Base-by-base conservation (phyloP, 2,888 invertebrate species). In the Dione juno region DNA sequence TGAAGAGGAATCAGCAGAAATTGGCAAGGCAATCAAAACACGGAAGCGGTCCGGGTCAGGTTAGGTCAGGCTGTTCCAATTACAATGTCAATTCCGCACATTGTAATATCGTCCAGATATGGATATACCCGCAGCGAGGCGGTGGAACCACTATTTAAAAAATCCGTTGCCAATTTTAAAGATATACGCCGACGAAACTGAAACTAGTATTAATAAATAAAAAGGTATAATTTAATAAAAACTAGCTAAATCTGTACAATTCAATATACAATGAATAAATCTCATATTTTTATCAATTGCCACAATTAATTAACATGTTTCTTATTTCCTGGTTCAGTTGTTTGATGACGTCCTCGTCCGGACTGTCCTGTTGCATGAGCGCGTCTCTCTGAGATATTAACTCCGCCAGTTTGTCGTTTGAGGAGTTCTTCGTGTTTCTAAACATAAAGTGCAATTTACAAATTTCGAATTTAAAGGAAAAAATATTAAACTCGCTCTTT, bases 281-380 rank as follows among this genome's bases (percentile, higher is more conserved):
- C 19, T 11, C 1, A 21, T 50, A 14, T 11, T 41, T 19, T 11
- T 13, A 67, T 88, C 84, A 92, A 59, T 87, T 86, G 8, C 86
- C 88, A 74, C 85, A 90, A 73, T 88, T 92, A 37, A 94, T 88
- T 35, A 94, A 80, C 78, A 94, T 82, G 64, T 83, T 88, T 72
- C 92, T 83, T 74, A 94, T 94, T 77, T 94, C 94, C 14, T 88
- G 85, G 77, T 94, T 94, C 54, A 94, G 85, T 74, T 90, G 93
- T 52, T 88, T 85, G 48, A 94, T 84, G 1, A 86, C 71, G 0
- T 82, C 82, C 75, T 94, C 94, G 54, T 94, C 91, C 0, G 89
- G 91, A 3, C 80, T 86, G 48, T 93, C 93, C n/a, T 91, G 86
- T 53, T 88, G 89, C 6, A 94, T 82, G 11, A 94, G 86, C 3